Base-by-base conservation (phyloP, 1,140 invertebrate species). In the Bombus fervidus region DNA sequence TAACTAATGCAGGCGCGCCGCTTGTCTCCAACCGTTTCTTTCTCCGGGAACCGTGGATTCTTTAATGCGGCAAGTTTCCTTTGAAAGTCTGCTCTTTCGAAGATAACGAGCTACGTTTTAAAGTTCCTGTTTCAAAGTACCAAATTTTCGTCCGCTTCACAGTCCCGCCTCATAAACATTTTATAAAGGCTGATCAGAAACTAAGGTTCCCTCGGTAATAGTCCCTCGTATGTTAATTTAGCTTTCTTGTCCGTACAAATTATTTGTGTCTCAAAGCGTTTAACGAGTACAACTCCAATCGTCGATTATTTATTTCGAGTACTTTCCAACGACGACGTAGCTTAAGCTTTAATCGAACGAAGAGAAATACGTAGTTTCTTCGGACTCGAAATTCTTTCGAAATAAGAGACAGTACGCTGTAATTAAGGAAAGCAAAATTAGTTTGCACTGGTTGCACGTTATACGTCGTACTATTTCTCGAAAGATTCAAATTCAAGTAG, bases 1-100 rank as follows among this genome's bases (percentile, higher is more conserved):
- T 84, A 78, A 69, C 66, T 72, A 79, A 79, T 59, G 64, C 82
- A 78, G 62, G 25, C 62, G 15, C 34, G n/a, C 15, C 69, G 83
- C 34, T 64, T 37, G 47, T 53, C n/a, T 53, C 13, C 43, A 59
- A 39, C 41, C 31, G 25, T 28, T 47, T 28, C 25, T 9, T 76
- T 53, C 4, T 13, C n/a, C 22, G 2, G 69, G 1, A 22, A 73
- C 15, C 6, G 28, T 72, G 37, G 31, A 75, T 34, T 53, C 43
- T 75, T 75, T 57, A 57, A 75, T 25, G 43, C 25, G 12, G 22
- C 73, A 8, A 75, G 31, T 75, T 75, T 15, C 4, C 37, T 43
- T 72, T 5, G 28, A 72, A 43, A 72, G 12, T 41, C 28, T 72
- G 10, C 34, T 28, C 22, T 34, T 41, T 28, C 34, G 25, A n/a